phyloP scores from a whole-genome alignment of 2,888 invertebrate species.

The Drosophila picticornis region DNA sequence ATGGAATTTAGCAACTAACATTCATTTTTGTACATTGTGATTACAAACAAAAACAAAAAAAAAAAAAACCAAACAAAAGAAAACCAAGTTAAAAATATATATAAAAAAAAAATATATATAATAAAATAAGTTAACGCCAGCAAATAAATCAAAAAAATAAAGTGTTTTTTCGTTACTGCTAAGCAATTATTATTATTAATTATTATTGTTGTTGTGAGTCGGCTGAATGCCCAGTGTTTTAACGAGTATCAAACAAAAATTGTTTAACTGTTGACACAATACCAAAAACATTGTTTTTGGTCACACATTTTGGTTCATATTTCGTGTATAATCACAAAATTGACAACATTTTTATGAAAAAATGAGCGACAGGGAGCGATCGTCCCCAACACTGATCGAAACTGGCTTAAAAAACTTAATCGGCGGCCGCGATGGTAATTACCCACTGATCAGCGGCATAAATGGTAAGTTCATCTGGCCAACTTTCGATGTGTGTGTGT shows the following conservation, averaged over 20 bases:
- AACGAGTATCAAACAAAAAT: constrained; percentile 19
- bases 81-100: constrained; percentile 17
- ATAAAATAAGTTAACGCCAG: constrained; percentile 45
- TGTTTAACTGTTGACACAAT: constrained; percentile 9
- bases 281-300: constrained; percentile 45
- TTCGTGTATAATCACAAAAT: constrained; percentile 82
- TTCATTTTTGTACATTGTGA: constrained; percentile 62
- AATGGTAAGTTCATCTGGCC: constrained; percentile 85
- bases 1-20: constrained; percentile 58
- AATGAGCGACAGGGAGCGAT: constrained; percentile 96
- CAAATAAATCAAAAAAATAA: constrained; percentile 68
- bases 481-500: too few relatives aligned
- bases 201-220: constrained; percentile 47
- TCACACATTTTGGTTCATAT: constrained; percentile 33
- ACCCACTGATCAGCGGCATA: constrained; percentile 92
- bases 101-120: constrained; percentile 4
- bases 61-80: constrained; percentile 4
- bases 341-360: constrained; percentile 84
- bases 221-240: constrained; percentile 43
- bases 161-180: constrained; percentile 50
- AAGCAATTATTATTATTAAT: constrained; percentile 37
- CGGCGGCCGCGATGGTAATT: constrained; percentile 91
- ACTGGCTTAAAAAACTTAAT: constrained; percentile 94
- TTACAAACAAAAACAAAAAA: constrained; percentile 40
- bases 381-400: constrained; percentile 95